Conservation (phyloP, 2,113 vertebrate genomes). For the Ptychochromis oligacanthus region DNA sequence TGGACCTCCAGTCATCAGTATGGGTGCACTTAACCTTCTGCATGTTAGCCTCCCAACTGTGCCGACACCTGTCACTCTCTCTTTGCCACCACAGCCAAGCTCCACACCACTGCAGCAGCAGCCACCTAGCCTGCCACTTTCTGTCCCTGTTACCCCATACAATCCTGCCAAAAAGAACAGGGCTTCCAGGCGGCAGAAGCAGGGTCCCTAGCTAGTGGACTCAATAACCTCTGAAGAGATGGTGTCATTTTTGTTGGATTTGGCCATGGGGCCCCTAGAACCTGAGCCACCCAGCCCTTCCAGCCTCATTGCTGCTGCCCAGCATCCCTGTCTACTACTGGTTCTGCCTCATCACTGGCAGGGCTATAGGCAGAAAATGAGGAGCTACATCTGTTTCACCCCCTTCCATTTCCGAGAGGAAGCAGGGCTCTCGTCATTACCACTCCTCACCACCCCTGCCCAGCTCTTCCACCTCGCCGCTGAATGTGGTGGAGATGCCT, state of each 20-base stretch:
- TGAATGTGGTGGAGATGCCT: too few relatives aligned
- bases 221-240: neutral
- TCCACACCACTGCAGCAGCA: neutral
- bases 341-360: too few relatives aligned
- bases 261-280: neutral
- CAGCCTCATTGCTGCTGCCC: neutral
- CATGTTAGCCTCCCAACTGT: neutral
- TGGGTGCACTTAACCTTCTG: neutral
- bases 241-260: neutral
- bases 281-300: neutral
- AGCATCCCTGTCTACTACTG: too few relatives aligned
- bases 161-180: too few relatives aligned
- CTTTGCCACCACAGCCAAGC: neutral
- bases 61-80: neutral
- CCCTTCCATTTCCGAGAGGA: too few relatives aligned
- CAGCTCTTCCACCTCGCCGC: too few relatives aligned
- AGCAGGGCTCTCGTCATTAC: too few relatives aligned
- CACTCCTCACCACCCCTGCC: too few relatives aligned
- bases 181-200: neutral
- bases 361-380: too few relatives aligned
- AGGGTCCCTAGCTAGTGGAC: fast-evolving
- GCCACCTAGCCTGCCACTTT: neutral
- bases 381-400: too few relatives aligned
- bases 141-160: neutral
- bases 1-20: neutral